A percentile compares a stretch with the other conserved stretches of the same genome.
Conservation (phyloP, 1,140 invertebrate species). For the Megathymus violae region DNA sequence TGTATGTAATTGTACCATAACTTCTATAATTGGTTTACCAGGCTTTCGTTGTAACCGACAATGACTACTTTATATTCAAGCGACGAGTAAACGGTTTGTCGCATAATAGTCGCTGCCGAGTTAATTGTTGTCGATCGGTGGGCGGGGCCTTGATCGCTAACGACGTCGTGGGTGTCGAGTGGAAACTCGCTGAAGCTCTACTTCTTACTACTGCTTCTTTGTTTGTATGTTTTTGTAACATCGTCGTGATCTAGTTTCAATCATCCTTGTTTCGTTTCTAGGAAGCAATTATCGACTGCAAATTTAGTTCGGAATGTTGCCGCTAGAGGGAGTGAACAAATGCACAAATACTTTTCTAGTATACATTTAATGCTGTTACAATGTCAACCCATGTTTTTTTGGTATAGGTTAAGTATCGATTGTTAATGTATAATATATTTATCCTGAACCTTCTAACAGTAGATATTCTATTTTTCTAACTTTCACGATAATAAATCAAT, state of each 20-base stretch:
- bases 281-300: background rate
- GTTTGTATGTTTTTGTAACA: background rate
- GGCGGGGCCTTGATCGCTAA: conserved; percentile 38
- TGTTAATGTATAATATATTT: no score
- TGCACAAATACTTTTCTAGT: no score
- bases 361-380: no score
- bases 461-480: no score
- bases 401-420: no score
- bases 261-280: background rate
- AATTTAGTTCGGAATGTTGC: background rate
- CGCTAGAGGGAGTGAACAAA: background rate
- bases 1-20: no score
- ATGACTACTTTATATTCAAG: conserved; percentile 18
- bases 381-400: no score
- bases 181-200: conserved; percentile 14
- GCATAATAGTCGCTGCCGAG: conserved; percentile 25
- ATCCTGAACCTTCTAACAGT: no score
- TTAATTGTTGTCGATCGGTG: conserved; percentile 35
- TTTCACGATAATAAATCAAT: no score
- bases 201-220: conserved; percentile 11
- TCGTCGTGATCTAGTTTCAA: conserved; percentile 12
- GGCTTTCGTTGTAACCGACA: no score
- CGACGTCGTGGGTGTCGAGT: conserved; percentile 33
- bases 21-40: no score
- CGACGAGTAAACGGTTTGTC: conserved; percentile 8